Evolutionary conservation across 2,888 invertebrate genomes (phyloP).

Genomic region (Epistrophe grossulariae): DNA sequence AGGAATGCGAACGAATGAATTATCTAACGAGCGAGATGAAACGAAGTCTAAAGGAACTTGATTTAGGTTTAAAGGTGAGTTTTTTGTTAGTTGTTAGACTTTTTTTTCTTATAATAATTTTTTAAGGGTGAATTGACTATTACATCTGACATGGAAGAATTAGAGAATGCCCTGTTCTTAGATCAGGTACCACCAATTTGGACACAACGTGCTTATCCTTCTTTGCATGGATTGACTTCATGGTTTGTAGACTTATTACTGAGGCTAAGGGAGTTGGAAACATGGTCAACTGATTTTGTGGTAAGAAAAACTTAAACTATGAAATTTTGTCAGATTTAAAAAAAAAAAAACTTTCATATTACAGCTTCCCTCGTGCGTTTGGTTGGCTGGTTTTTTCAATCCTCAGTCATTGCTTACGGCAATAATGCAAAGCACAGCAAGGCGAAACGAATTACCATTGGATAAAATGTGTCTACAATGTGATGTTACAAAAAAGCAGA

Average conservation of each 20-base stretch:
- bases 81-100: background rate
- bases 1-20: conserved; percentile 99
- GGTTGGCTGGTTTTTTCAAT: conserved; percentile 99
- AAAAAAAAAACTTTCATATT: conserved; percentile 46
- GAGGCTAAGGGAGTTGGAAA: conserved; percentile 94
- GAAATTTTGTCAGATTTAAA: background rate
- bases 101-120: conserved; percentile 39
- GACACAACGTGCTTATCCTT: conserved; percentile 95
- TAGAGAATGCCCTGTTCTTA: conserved; percentile 95
- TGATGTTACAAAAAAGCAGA: conserved; percentile 98
- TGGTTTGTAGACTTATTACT: conserved; percentile 97
- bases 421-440: conserved; percentile 98
- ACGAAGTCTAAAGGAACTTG: conserved; percentile 94
- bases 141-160: conserved; percentile 97
- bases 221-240: conserved; percentile 92
- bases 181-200: conserved; percentile 97
- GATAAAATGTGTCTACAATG: conserved; percentile 99
- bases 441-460: conserved; percentile 95
- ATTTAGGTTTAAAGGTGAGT: conserved; percentile 93
- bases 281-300: conserved; percentile 96
- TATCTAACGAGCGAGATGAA: conserved; percentile 95
- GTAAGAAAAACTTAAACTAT: conserved; percentile 84
- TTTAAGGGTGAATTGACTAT: conserved; percentile 96
- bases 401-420: conserved; percentile 98
- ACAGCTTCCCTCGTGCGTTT: conserved; percentile 95